Conservation (phyloP, 2,797 vertebrate species). For the Betta splendens region DNA sequence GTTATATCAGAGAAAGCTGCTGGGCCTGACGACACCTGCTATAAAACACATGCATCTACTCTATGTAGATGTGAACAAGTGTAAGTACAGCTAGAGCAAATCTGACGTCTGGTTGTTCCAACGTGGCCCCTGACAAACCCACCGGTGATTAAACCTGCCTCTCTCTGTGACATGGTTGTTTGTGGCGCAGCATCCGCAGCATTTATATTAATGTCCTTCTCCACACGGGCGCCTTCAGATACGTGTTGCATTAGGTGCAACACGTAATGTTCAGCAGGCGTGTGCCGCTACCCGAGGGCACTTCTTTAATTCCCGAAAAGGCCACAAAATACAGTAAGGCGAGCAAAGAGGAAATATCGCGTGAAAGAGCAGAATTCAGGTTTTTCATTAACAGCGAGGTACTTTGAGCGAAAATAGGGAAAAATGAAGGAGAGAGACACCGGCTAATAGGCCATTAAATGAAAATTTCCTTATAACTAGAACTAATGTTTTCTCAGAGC, state of each 20-base stretch:
- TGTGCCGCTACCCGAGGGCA: no score
- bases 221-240: no score
- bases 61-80: no score
- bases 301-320: no score
- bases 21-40: no score
- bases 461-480: constrained; percentile 75
- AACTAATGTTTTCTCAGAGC: constrained; percentile 77
- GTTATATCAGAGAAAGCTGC: no score
- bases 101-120: neutral
- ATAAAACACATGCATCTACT: no score
- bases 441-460: constrained; percentile 73
- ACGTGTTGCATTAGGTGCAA: no score
- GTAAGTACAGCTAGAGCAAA: neutral
- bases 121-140: neutral
- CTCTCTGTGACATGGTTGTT: neutral
- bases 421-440: constrained; percentile 38
- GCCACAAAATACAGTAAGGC: neutral
- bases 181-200: neutral
- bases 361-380: neutral
- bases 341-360: neutral
- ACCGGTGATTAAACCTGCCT: neutral
- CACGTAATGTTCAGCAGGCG: no score
- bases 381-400: constrained; percentile 3
- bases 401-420: constrained; percentile 2
- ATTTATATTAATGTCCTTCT: no score